A percentile compares a stretch with the other conserved stretches of the same genome.
Evolutionary conservation across 2,797 vertebrate genomes (phyloP).

Genomic region (Pipistrellus nathusii): DNA sequence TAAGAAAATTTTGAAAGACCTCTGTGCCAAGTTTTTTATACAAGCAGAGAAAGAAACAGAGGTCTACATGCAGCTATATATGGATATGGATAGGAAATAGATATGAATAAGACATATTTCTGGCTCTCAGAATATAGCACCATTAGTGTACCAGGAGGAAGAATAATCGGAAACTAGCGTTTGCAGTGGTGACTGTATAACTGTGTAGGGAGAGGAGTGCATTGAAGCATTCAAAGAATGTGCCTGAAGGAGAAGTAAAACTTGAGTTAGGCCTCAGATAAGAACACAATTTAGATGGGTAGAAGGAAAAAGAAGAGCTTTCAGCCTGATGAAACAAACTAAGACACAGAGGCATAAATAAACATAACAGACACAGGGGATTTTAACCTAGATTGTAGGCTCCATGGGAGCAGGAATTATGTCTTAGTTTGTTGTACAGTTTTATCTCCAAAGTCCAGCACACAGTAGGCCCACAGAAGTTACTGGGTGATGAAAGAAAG

Average conservation of each 20-base stretch:
- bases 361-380: background rate
- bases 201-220: too few species aligned
- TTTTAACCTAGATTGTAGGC: background rate
- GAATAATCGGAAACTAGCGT: background rate
- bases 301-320: background rate
- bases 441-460: background rate
- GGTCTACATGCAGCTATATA: background rate
- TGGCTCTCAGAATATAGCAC: background rate
- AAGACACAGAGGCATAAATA: background rate
- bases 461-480: background rate
- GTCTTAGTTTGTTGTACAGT: background rate
- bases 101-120: background rate
- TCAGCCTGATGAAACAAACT: background rate
- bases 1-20: slow-evolving; percentile 22
- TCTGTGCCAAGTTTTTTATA: background rate
- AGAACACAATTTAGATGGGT: background rate
- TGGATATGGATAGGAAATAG: too few species aligned
- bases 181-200: background rate
- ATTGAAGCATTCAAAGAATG: background rate
- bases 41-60: background rate
- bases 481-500: background rate
- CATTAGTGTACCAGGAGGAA: background rate
- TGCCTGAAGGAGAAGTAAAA: background rate
- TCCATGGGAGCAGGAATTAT: background rate
- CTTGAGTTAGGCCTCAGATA: background rate